A percentile compares a stretch with the other conserved stretches of the same genome.
These are phyloP conservation scores for Protodeltote pygarga DNA, from an alignment of 2,888 invertebrate species.

Conservation along the genomic window DNA sequence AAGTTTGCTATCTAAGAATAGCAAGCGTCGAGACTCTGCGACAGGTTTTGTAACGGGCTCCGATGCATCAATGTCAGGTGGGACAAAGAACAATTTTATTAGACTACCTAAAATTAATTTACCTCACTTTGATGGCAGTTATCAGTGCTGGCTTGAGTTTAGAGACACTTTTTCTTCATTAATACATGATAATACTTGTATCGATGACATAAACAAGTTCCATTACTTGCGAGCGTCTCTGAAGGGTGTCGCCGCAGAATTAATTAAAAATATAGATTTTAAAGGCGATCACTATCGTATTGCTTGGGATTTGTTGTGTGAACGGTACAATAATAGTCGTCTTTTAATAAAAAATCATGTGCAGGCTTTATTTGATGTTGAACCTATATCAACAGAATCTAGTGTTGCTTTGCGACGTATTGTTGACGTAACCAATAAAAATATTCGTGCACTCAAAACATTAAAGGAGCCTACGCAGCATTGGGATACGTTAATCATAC, in stretches of 20 bases:
- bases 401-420: conserved; percentile 21
- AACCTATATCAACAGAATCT: conserved; percentile 25
- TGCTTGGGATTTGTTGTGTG: conserved; percentile 38
- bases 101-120: conserved; percentile 19
- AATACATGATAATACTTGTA: no score
- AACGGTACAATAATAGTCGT: conserved; percentile 34
- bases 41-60: not conserved
- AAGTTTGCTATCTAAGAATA: not conserved
- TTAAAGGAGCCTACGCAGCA: no score
- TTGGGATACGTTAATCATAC: no score
- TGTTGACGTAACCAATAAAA: conserved; percentile 28
- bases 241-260: conserved; percentile 28
- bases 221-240: conserved; percentile 18
- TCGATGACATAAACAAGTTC: no score
- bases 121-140: conserved; percentile 4
- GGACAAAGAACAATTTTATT: conserved; percentile 6
- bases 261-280: conserved; percentile 36
- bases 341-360: conserved; percentile 40
- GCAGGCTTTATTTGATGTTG: conserved; percentile 33
- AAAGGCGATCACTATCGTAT: conserved; percentile 28
- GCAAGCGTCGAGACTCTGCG: not conserved
- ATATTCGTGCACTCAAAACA: no score
- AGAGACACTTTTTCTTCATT: no score
- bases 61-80: not conserved
- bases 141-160: no score